Evolutionary conservation across 2,888 invertebrate genomes (phyloP), one percentile per base, ranked within the genome.

Genomic region (Drosophila mayaguana): DNA sequence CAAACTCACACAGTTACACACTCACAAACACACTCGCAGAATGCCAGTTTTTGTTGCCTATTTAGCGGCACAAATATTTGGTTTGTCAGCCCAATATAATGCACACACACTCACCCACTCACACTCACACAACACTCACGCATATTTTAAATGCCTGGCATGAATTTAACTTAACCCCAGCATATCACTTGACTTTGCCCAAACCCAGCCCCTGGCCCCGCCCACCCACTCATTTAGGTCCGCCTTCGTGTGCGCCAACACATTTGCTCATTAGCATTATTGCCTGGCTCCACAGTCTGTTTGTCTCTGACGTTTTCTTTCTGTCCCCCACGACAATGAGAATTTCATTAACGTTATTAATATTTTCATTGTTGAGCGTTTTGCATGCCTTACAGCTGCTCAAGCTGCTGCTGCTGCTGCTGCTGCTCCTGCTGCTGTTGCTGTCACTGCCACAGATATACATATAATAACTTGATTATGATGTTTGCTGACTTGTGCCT

Each of bases 281-380:
- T 77, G 78, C 81, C 74, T 62, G 63, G 63, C 63, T 66, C 50
- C 42, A 18, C 66, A 65, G 75, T 75, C 67, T 80, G 79, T 70
- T 66, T 75, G 68, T 45, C 57, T 63, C 38, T 46, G 43, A 55
- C 66, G 56, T 51, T 63, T 56, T 57, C 53, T 70, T 57, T 53
- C 40, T 11, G 46, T 34, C 28, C 28, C 43, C 20, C 25, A 36
- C 51, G 38, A 38, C 59, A 46, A 87, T 87, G 78, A 87, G 80
- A 80, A 84, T 84, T 88, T 84, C 84, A 84, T 84, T 84, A 84
- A 82, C 83, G 80, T 88, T 84, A 85, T 84, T 84, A 88, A 84
- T 85, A 84, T 84, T 85, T 85, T 73, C 88, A 84, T 84, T 78
- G 75, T 80, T 75, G 74, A 80, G 83, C 74, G 66, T 75, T 81